Evolutionary conservation across 2,113 vertebrate species (phyloP).

Genomic region (Rhabdomys dilectus): DNA sequence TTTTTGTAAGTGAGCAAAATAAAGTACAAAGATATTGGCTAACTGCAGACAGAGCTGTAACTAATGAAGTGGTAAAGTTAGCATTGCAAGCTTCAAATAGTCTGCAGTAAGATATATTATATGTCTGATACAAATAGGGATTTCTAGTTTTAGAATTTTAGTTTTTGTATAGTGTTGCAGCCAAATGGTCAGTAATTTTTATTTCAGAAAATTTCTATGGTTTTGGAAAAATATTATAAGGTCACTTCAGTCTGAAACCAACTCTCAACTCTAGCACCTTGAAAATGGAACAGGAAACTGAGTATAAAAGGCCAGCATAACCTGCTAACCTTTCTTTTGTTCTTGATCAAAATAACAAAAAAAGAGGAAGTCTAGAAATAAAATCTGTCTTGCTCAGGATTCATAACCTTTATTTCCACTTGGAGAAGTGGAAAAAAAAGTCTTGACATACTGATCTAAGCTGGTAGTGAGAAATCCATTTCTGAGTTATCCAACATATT

Average conservation of each 20-base stretch:
- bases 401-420: constrained; percentile 1
- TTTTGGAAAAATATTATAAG: neutral
- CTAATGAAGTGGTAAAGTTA: neutral
- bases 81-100: neutral
- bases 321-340: neutral
- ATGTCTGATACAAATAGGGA: neutral
- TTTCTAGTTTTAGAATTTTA: neutral
- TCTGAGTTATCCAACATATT: neutral
- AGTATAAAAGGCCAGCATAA: neutral
- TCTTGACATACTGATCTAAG: neutral
- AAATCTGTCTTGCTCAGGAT: neutral
- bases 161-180: neutral
- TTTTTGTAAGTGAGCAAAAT: neutral
- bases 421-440: neutral
- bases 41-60: neutral
- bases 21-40: neutral
- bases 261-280: neutral
- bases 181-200: neutral
- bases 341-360: neutral
- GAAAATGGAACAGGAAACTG: neutral
- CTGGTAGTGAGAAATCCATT: neutral
- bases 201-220: neutral
- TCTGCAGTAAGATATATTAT: neutral
- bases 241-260: neutral
- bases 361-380: constrained; percentile 7